These are phyloP conservation scores for Pungitius pungitius DNA, from an alignment of 2,113 vertebrate genomes.

Conservation along the genomic window DNA sequence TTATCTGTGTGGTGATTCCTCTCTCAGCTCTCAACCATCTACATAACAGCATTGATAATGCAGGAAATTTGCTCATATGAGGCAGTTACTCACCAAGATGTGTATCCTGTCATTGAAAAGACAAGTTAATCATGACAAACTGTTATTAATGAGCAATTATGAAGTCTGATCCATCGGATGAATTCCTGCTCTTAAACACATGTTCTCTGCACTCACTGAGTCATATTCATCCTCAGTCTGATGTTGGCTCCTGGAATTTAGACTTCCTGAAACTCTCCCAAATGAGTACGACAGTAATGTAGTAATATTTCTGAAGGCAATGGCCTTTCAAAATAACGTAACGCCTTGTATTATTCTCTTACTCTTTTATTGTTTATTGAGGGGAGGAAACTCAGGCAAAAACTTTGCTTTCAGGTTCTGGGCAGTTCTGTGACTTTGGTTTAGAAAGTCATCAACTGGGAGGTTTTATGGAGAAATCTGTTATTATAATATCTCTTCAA, in stretches of 20 bases:
- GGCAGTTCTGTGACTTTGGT: too few species aligned
- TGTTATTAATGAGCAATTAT: neutral
- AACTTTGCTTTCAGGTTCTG: too few species aligned
- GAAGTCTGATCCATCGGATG: neutral
- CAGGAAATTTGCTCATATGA: neutral
- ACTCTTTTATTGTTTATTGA: neutral
- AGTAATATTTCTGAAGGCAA: neutral
- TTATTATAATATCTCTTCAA: too few species aligned
- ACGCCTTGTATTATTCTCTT: neutral
- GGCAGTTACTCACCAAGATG: neutral
- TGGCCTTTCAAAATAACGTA: neutral
- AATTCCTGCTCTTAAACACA: neutral
- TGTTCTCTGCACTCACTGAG: neutral
- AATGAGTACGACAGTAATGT: neutral
- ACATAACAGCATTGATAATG: too few species aligned
- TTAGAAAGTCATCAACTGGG: too few species aligned
- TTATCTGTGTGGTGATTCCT: neutral
- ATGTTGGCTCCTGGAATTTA: neutral
- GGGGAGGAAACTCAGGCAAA: too few species aligned
- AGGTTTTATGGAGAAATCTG: too few species aligned
- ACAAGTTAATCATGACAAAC: neutral
- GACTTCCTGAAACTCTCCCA: neutral
- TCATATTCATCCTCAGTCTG: neutral
- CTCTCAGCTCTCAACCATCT: too few species aligned
- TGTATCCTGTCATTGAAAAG: neutral